Base-by-base conservation (phyloP, 2,888 invertebrate genomes). In the Hypomecis punctinalis region DNA sequence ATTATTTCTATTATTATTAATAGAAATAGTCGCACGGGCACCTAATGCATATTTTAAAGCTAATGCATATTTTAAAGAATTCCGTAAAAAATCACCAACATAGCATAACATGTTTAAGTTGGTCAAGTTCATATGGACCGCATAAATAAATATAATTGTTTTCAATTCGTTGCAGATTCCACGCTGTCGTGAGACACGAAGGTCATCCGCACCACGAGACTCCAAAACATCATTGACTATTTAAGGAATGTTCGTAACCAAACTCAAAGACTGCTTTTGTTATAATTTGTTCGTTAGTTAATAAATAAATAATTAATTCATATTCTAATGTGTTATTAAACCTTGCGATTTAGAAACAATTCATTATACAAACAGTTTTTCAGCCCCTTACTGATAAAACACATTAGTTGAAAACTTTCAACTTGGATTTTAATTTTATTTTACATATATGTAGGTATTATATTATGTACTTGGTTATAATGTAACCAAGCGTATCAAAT, bases 141-240 rank as follows among this genome's bases (percentile, higher is more conserved):
- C 6, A 8, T 13, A 37, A 49, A 7, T 0, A 3, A 5, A 39
- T 7, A 23, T 40, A 53, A 53, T 6, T 43, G 10, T 37, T 43
- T 54, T 11, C 43, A 36, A 43, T 61, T 71, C 61, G 48, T 78
- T 76, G 10, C 76, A 82, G 82, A 48, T 82, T 82, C 75, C 79
- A 81, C 67, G 82, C 82, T 62, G 74, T 72, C 48, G 82, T 82
- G 58, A 80, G 78, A 67, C 80, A 81, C 69, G 71, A 75, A 69
- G 74, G 75, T 55, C 68, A 81, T 70, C 60, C 78, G n/a, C 64
- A 68, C 45, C 76, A 79, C 63, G 71, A 76, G 39, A 39, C 56
- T 51, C 66, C 45, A 42, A 63, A 71, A 35, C 58, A 66, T 35
- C 46, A 61, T 56, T 65, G 56, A 65, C 52, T 56, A 52, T 61